These are phyloP conservation scores for Argyra leucocephala DNA, from an alignment of 2,888 invertebrate species.

Conservation along the genomic window DNA sequence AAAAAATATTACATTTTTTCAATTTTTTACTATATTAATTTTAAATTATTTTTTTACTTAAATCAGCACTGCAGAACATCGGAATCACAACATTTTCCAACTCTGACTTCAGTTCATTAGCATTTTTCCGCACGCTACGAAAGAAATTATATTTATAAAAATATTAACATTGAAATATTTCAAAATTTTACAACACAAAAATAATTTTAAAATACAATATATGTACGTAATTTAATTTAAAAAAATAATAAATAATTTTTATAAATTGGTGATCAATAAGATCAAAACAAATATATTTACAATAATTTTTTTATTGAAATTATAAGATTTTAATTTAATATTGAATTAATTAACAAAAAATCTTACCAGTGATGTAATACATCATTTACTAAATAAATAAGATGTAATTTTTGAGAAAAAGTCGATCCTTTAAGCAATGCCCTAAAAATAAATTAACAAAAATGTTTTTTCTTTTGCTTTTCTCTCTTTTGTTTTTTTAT, in stretches of 20 bases:
- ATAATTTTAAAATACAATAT: too few relatives aligned
- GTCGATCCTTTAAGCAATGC: slow-evolving; percentile 56
- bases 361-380: slow-evolving; percentile 94
- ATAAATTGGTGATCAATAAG: too few relatives aligned
- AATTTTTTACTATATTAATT: not conserved
- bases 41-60: slow-evolving; percentile 47
- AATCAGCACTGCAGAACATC: slow-evolving; percentile 91
- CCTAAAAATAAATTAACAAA: slow-evolving; percentile 46
- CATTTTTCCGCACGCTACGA: slow-evolving; percentile 88
- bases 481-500: slow-evolving; percentile 17
- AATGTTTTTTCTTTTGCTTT: slow-evolving; percentile 34
- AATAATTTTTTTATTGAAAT: too few relatives aligned
- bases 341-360: slow-evolving; percentile 11
- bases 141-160: slow-evolving; percentile 18
- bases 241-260: too few relatives aligned
- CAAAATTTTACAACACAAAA: too few relatives aligned
- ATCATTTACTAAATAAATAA: slow-evolving; percentile 98
- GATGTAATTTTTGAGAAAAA: slow-evolving; percentile 89
- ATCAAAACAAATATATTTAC: too few relatives aligned
- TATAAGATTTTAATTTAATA: too few relatives aligned
- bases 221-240: too few relatives aligned
- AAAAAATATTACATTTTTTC: not conserved
- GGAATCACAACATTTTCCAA: slow-evolving; percentile 93
- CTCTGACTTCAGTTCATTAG: slow-evolving; percentile 83
- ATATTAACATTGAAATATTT: too few relatives aligned